Base-by-base conservation (phyloP, 2,888 invertebrate species). In the Hydriomena furcata region DNA sequence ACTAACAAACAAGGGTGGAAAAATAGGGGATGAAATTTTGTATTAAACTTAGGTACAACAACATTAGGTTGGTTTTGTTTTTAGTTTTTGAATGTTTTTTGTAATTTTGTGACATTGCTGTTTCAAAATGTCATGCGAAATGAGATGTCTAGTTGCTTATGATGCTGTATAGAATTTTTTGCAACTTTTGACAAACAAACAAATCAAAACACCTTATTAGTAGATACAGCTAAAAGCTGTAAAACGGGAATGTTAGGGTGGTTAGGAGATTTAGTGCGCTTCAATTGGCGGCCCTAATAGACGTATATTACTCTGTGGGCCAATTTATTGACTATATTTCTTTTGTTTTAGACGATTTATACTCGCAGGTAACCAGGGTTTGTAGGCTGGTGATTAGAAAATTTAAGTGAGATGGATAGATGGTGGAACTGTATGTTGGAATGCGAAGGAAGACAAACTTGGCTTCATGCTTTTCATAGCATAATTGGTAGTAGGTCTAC, bases 301-400 rank as follows among this genome's bases (percentile, higher is more conserved):
- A 88, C 88, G 83, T 87, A 85, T 87, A 88, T 87, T 83, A 85
- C 86, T 69, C 70, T 73, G 82, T 75, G 81, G 84, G 75, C 65
- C 74, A 72, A 85, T 88, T 89, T 88, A 89, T 88, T 73, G 83
- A 70, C 79, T 79, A 83, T 79, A 83, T 83, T 82, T 82, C 80
- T 71, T 88, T 82, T 83, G 82, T 84, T 85, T 81, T 73, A 73
- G 60, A 67, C 72, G 71, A 85, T 86, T 85, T 87, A 84, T 79
- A 60, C 72, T 66, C 73, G 61, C 65, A 48, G 49, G 35, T 52
- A 58, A 53, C 38, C 38, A 45, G 44, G 27, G 38, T 49, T 40
- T 52, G 32, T 38, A 44, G 48, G 42, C 36, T 35, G 31, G 31
- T 36, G 24, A 41, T 32, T 41, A 47, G 35, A 27, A 17, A 31